Conservation (phyloP, 2,113 vertebrate species). For the Bettongia penicillata region DNA sequence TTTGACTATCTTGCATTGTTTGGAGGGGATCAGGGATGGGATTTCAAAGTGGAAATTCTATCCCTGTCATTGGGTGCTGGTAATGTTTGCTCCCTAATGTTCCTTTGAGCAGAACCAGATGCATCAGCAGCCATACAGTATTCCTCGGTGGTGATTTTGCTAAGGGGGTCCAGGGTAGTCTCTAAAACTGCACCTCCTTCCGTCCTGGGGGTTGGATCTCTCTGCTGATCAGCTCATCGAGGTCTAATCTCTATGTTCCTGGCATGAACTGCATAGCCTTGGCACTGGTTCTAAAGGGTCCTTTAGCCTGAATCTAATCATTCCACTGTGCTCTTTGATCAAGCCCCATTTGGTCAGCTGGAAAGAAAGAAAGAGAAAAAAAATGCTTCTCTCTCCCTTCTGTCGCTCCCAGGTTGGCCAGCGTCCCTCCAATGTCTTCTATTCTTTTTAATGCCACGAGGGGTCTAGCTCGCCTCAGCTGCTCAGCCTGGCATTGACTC, state of each 20-base stretch:
- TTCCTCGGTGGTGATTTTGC: slow-evolving; percentile 8
- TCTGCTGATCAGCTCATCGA: background rate
- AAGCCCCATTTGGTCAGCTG: slow-evolving; percentile 53
- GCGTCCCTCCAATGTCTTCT: background rate
- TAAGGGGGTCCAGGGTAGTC: background rate
- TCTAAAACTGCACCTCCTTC: slow-evolving; percentile 17
- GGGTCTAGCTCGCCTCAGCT: slow-evolving; percentile 64
- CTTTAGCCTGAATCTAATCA: slow-evolving; percentile 27
- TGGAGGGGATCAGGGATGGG: background rate
- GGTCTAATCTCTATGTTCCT: background rate
- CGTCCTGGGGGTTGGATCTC: background rate
- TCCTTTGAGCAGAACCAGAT: background rate
- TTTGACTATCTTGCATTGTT: background rate
- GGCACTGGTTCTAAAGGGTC: slow-evolving; percentile 63
- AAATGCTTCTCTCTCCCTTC: background rate
- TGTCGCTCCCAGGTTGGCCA: slow-evolving; percentile 38
- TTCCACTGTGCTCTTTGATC: slow-evolving; percentile 70
- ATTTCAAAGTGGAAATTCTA: slow-evolving; percentile 18
- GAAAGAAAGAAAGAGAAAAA: background rate
- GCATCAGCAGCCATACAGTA: background rate
- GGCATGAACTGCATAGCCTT: slow-evolving; percentile 42
- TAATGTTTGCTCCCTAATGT: background rate
- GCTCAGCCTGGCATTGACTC: background rate
- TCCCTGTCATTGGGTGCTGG: background rate
- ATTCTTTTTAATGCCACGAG: slow-evolving; percentile 3